Evolutionary conservation across 2,113 vertebrate genomes (phyloP).

Genomic region (Triplophysa siluroides): DNA sequence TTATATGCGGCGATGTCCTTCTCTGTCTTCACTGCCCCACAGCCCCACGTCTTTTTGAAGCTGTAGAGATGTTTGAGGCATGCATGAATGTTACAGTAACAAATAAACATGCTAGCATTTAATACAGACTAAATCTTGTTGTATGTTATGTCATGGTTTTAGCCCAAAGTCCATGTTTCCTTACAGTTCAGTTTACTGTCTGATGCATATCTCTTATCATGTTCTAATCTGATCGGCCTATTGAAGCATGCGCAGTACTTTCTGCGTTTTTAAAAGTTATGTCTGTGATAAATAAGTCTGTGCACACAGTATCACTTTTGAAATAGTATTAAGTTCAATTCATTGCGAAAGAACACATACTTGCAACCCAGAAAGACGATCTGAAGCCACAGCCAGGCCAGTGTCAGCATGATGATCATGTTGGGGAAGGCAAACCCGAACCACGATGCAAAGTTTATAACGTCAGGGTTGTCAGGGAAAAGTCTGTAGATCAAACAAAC

Average conservation of each 20-base stretch:
- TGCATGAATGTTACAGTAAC: too few relatives aligned
- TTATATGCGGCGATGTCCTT: slow-evolving; percentile 75
- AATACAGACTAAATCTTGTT: too few relatives aligned
- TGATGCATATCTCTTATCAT: too few relatives aligned
- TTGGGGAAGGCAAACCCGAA: slow-evolving; percentile 92
- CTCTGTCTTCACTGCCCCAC: slow-evolving; percentile 62
- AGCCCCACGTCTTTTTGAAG: slow-evolving; percentile 80
- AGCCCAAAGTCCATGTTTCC: too few relatives aligned
- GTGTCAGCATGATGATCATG: slow-evolving; percentile 84
- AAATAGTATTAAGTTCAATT: not conserved
- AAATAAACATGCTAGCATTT: too few relatives aligned
- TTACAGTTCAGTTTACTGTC: too few relatives aligned
- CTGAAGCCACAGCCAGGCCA: slow-evolving; percentile 93
- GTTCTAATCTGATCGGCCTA: too few relatives aligned
- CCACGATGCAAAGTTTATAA: slow-evolving; percentile 94
- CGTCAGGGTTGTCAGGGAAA: slow-evolving; percentile 83
- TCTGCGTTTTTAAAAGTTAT: too few relatives aligned
- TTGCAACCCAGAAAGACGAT: slow-evolving; percentile 80
- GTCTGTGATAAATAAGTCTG: too few relatives aligned
- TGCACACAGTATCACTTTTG: too few relatives aligned
- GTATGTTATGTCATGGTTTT: too few relatives aligned
- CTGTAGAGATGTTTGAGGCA: slow-evolving; percentile 60
- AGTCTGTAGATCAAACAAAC: slow-evolving; percentile 71
- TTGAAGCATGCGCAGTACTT: too few relatives aligned
- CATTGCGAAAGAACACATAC: slow-evolving; percentile 72